phyloP scores from a whole-genome alignment of 2,888 invertebrate genomes.

The Tetropium fuscum region DNA sequence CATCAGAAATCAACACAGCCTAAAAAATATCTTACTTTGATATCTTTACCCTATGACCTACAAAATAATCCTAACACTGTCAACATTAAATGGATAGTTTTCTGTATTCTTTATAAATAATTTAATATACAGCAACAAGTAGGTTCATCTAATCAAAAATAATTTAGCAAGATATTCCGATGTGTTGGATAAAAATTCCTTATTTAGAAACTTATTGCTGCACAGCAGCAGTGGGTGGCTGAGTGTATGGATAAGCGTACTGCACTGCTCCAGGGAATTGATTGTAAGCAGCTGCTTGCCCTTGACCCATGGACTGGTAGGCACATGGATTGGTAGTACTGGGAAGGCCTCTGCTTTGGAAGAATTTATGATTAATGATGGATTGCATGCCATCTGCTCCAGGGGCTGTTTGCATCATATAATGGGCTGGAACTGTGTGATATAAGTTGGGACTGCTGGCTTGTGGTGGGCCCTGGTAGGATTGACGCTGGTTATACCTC shows the following conservation, averaged over 20 bases:
- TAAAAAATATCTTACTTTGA: neutral
- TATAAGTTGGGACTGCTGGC: conserved; percentile 60
- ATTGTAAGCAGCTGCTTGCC: conserved; percentile 66
- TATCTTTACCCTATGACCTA: neutral
- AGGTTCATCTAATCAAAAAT: neutral
- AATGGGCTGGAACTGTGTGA: conserved; percentile 56
- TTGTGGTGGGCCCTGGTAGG: conserved; percentile 53
- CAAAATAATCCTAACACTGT: neutral
- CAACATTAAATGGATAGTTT: conserved; percentile 9
- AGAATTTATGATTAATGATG: conserved; percentile 78
- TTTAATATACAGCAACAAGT: neutral
- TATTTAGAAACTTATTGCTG: conserved; percentile 73
- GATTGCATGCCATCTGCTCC: conserved; percentile 68
- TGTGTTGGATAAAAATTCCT: conserved; percentile 16
- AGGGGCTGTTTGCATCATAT: conserved; percentile 65
- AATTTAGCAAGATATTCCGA: conserved; percentile 16
- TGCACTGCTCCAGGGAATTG: conserved; percentile 78
- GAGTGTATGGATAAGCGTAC: conserved; percentile 73
- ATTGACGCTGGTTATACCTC: conserved; percentile 57
- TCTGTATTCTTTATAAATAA: conserved; percentile 4
- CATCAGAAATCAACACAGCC: conserved; percentile 22
- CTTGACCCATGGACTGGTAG: conserved; percentile 72
- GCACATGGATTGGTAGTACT: conserved; percentile 70
- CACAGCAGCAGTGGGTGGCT: conserved; percentile 74
- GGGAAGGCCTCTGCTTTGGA: conserved; percentile 74